Percentiles rank a stretch among this genome's conserved stretches.
Evolutionary conservation across 2,113 vertebrate genomes (phyloP).

Genomic region (Panthera leo): DNA sequence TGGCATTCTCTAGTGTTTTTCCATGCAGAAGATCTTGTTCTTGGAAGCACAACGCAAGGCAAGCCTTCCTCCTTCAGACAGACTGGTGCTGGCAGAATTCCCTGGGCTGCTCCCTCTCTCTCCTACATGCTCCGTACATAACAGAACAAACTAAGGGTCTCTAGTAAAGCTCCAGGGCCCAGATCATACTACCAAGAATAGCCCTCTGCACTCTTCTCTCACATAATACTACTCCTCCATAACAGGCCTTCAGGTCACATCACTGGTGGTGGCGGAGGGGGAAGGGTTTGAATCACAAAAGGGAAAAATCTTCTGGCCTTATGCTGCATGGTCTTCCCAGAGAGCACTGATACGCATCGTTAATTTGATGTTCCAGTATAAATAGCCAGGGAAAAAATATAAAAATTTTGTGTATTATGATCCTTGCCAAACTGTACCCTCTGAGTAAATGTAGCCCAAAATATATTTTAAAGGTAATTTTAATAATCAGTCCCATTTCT

Average conservation of each 20-base stretch:
- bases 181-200: not conserved
- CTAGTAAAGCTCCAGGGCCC: not conserved
- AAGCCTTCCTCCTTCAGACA: not conserved
- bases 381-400: not conserved
- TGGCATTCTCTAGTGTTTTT: conserved; percentile 7
- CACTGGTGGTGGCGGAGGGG: not conserved
- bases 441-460: not conserved
- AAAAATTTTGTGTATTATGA: not conserved
- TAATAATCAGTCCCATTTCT: not conserved
- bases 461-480: conserved; percentile 23
- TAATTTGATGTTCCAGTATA: not conserved
- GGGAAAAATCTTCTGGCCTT: not conserved
- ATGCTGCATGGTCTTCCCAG: not conserved
- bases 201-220: not conserved
- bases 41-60: not conserved
- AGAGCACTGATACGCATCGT: not conserved
- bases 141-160: not conserved
- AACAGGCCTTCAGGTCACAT: not conserved
- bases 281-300: not conserved
- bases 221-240: not conserved
- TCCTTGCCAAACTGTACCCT: not conserved
- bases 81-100: not conserved
- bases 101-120: too few relatives aligned
- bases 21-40: not conserved
- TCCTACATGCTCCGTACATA: not conserved